phyloP scores from a whole-genome alignment of 2,797 vertebrate species.

The Loriculus beryllinus region DNA sequence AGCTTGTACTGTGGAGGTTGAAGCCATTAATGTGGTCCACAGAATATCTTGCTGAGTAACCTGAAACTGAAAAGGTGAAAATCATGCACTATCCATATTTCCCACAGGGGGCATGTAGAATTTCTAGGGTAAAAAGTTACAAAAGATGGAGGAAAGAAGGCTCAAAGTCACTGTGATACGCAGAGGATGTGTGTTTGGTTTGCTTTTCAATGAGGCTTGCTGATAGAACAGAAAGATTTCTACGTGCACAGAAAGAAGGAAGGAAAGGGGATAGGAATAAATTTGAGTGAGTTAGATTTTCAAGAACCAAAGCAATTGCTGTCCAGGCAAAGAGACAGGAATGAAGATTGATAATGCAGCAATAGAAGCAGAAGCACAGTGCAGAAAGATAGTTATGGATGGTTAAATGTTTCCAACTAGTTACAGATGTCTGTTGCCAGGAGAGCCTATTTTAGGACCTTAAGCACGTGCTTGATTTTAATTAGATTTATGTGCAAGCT shows the following conservation, averaged over 20 bases:
- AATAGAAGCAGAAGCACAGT: conserved; percentile 11
- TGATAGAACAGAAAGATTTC: conserved; percentile 18
- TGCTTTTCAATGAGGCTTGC: neutral
- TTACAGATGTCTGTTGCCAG: conserved; percentile 14
- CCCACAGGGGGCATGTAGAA: neutral
- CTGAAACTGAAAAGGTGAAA: neutral
- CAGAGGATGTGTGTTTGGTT: neutral
- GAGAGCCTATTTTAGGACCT: neutral
- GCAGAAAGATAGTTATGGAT: conserved; percentile 58
- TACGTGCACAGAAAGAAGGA: neutral
- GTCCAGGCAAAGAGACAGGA: conserved; percentile 22
- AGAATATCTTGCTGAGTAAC: neutral
- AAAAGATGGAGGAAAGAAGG: neutral
- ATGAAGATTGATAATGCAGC: conserved; percentile 55
- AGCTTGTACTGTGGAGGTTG: neutral
- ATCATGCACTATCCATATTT: neutral
- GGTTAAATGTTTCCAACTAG: conserved; percentile 55
- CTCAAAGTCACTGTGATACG: conserved; percentile 12
- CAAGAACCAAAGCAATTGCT: conserved; percentile 47
- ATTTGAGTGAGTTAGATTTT: conserved; percentile 16
- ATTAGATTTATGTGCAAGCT: conserved; percentile 27
- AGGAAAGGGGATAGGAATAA: neutral
- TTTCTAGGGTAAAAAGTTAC: neutral
- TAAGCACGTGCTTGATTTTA: conserved; percentile 20
- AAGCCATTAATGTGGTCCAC: neutral